Percentiles rank a stretch among this genome's conserved stretches.
phyloP scores from a whole-genome alignment of 2,113 vertebrate genomes.

The Solenodon paradoxus region DNA sequence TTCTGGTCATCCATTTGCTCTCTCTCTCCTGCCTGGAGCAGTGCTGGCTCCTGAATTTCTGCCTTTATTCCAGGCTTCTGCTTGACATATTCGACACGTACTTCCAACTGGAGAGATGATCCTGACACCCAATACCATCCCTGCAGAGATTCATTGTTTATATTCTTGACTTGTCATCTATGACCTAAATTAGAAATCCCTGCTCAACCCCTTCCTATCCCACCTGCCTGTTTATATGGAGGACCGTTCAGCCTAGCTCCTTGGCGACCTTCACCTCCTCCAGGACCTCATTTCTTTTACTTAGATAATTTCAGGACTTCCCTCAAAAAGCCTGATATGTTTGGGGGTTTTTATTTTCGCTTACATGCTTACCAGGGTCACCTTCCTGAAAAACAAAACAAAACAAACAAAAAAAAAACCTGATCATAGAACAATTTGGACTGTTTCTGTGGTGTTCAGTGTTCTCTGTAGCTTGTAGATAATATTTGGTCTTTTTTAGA shows the following conservation, averaged over 20 bases:
- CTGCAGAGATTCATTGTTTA: not conserved
- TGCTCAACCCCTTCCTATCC: not conserved
- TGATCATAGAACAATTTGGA: not conserved
- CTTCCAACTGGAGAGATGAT: not conserved
- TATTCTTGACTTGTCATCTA: not conserved
- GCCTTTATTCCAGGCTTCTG: not conserved
- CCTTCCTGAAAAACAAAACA: not conserved
- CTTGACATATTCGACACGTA: not conserved
- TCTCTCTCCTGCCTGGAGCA: not conserved
- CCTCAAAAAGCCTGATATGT: not conserved
- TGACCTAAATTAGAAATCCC: not conserved
- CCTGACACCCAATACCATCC: no score
- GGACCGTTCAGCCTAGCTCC: not conserved
- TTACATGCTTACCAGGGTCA: not conserved
- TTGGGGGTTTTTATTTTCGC: no score
- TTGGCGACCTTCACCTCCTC: not conserved
- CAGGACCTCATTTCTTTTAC: not conserved
- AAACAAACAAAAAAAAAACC: no score
- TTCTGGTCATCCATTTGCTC: fast-evolving
- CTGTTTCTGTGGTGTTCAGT: not conserved
- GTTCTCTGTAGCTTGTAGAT: not conserved
- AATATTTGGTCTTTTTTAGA: not conserved
- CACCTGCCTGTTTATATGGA: not conserved
- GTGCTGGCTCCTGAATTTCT: not conserved
- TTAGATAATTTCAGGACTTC: not conserved